These are phyloP conservation scores for Tricholauxania praeusta DNA, from an alignment of 2,888 invertebrate species.

Conservation along the genomic window DNA sequence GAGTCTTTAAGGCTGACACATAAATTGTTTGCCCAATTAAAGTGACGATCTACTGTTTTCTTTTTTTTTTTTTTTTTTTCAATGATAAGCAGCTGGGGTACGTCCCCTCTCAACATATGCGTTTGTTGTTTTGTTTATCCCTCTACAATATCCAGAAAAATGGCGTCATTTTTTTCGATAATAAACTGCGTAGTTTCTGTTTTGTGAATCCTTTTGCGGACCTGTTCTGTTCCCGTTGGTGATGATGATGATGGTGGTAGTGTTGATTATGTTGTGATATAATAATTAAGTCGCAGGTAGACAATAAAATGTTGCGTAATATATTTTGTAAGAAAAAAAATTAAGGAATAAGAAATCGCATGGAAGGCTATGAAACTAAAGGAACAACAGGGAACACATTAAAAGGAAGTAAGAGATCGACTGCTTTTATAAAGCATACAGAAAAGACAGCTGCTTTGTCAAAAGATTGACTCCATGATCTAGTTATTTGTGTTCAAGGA, in stretches of 20 bases:
- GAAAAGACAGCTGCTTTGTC: background rate
- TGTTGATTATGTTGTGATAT: conserved; percentile 49
- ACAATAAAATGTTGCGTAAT: conserved; percentile 56
- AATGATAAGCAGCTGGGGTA: no score
- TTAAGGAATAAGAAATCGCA: conserved; percentile 42
- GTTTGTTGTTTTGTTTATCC: background rate
- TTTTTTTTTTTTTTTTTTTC: background rate
- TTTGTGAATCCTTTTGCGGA: conserved; percentile 18
- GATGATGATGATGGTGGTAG: conserved; percentile 8
- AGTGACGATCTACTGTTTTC: conserved; percentile 13
- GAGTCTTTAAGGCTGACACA: conserved; percentile 1
- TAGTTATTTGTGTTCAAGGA: conserved; percentile 24
- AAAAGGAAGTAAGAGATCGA: background rate
- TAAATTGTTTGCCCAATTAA: conserved; percentile 5
- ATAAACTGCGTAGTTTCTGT: conserved; percentile 30
- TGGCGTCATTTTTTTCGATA: conserved; percentile 28
- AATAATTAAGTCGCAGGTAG: conserved; percentile 59
- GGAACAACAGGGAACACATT: background rate
- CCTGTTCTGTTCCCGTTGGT: conserved; percentile 24
- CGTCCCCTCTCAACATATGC: background rate
- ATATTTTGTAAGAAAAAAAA: conserved; percentile 55
- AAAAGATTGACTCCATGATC: background rate
- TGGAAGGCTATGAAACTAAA: background rate
- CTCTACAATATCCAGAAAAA: background rate
- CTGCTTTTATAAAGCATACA: no score